These are phyloP conservation scores for Zophobas morio DNA, from an alignment of 1,140 invertebrate species.

Conservation along the genomic window DNA sequence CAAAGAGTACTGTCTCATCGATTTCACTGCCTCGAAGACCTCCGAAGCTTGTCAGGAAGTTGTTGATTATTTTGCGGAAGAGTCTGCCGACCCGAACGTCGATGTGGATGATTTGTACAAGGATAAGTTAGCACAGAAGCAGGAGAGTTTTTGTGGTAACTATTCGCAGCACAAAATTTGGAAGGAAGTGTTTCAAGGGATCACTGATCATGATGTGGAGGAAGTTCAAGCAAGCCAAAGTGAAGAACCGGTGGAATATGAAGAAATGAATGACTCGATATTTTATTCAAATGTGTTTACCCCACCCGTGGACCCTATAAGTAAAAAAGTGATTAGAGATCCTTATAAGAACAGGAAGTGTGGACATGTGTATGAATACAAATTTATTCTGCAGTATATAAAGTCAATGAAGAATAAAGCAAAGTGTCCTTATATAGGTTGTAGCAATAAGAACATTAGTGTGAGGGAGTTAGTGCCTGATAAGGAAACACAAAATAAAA, in stretches of 20 bases:
- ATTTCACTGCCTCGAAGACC: conserved; percentile 48
- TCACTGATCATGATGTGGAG: conserved; percentile 35
- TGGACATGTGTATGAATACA: conserved; percentile 60
- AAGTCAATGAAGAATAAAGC: conserved; percentile 57
- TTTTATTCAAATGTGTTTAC: conserved; percentile 57
- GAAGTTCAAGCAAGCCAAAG: conserved; percentile 48
- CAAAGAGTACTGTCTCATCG: conserved; percentile 54
- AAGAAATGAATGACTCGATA: conserved; percentile 56
- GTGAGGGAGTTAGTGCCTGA: conserved; percentile 56
- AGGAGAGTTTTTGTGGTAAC: conserved; percentile 5
- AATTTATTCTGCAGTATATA: conserved; percentile 58
- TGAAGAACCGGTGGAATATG: conserved; percentile 51
- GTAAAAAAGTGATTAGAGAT: conserved; percentile 56
- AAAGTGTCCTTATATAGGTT: conserved; percentile 62
- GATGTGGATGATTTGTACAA: conserved; percentile 56
- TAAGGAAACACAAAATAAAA: conserved; percentile 52
- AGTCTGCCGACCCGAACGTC: conserved; percentile 36
- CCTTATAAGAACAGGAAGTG: conserved; percentile 59
- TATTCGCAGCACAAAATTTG: conserved; percentile 52
- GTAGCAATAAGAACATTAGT: conserved; percentile 55
- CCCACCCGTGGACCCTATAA: conserved; percentile 61
- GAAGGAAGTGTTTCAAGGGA: conserved; percentile 50
- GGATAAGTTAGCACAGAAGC: conserved; percentile 45
- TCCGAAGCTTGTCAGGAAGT: conserved; percentile 50
- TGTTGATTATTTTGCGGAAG: conserved; percentile 50